Base-by-base conservation (phyloP, 2,888 invertebrate species). In the Nesidiocoris tenuis region DNA sequence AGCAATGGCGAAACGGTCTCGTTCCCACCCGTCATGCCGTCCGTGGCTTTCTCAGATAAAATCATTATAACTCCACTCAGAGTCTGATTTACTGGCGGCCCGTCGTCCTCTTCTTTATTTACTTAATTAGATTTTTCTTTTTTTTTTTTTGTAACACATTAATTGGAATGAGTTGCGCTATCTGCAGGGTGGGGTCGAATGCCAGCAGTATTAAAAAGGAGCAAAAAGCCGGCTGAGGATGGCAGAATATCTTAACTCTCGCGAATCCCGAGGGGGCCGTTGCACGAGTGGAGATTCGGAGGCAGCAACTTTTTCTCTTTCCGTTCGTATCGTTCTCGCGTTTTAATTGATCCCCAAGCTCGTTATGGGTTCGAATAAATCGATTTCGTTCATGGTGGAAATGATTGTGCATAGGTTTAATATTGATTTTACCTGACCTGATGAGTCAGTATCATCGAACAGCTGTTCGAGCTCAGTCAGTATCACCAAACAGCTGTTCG, bases 1-100 rank as follows among this genome's bases (percentile, higher is more conserved):
- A n/a, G 5, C 39, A 39, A 39, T 39, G 39, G 39, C n/a, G n/a
- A 39, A 39, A 39, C 39, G 3, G 39, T 39, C 39, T 39, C 39
- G 3, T 18, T 72, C 23, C 61, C 22, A 25, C 61, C 1, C 56
- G 19, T 22, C 39, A 23, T 39, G 61, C 72, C 72, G 18, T 61
- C 72, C 63, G n/a, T 39, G n/a, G 25, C 57, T 59, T 72, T 17
- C 74, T 75, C 74, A 75, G 74, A 75, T 75, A 75, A 75, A 75
- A 75, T 75, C 74, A 75, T 75, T 75, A 75, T 75, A 75, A 75
- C 66, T 75, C 74, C 72, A 72, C 72, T 72, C 72, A 72, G 57
- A 61, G 72, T 21, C 72, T 72, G 72, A 72, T 72, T 72, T 72
- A 72, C 72, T 72, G 72, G 61, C 25, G 19, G 18, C 55, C 72